Percentiles rank a stretch among this genome's conserved stretches.
phyloP scores from a whole-genome alignment of 2,797 vertebrate species.

The Esox masquinongy region DNA sequence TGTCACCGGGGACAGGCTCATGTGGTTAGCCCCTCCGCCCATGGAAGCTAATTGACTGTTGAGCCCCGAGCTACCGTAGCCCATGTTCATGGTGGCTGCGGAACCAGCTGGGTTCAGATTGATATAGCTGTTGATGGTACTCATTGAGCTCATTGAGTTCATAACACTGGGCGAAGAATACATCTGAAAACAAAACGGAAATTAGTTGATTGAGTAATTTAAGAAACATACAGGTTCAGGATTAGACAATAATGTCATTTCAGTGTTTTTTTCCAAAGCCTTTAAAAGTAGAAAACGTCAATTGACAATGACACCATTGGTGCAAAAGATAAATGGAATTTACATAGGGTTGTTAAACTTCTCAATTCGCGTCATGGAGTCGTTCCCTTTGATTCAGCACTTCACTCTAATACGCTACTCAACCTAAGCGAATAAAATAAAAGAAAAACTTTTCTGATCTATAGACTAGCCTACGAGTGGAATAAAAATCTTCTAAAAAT shows the following conservation, averaged over 20 bases:
- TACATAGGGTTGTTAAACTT: constrained; percentile 68
- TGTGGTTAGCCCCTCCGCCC: constrained; percentile 71
- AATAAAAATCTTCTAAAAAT: not conserved
- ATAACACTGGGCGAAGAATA: constrained; percentile 83
- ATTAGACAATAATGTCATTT: not conserved
- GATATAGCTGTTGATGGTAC: constrained; percentile 87
- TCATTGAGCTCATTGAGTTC: constrained; percentile 78
- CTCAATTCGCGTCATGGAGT: constrained; percentile 71
- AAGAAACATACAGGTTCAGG: not conserved
- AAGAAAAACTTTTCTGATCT: not conserved
- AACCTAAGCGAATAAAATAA: not conserved
- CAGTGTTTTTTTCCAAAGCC: not conserved
- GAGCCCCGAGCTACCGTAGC: constrained; percentile 72
- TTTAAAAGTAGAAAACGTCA: constrained; percentile 49
- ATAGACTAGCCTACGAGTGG: not conserved
- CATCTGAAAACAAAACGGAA: constrained; percentile 70
- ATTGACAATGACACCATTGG: constrained; percentile 75
- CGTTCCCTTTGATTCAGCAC: constrained; percentile 36
- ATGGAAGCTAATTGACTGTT: constrained; percentile 68
- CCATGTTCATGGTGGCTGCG: constrained; percentile 78
- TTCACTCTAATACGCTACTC: not conserved
- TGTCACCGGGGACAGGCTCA: constrained; percentile 75
- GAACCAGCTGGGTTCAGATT: constrained; percentile 83
- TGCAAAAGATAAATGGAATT: constrained; percentile 64
- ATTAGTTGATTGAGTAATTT: not conserved